Evolutionary conservation across 2,888 invertebrate species (phyloP), one percentile per base, ranked within the genome.

Genomic region (Nebria salina): DNA sequence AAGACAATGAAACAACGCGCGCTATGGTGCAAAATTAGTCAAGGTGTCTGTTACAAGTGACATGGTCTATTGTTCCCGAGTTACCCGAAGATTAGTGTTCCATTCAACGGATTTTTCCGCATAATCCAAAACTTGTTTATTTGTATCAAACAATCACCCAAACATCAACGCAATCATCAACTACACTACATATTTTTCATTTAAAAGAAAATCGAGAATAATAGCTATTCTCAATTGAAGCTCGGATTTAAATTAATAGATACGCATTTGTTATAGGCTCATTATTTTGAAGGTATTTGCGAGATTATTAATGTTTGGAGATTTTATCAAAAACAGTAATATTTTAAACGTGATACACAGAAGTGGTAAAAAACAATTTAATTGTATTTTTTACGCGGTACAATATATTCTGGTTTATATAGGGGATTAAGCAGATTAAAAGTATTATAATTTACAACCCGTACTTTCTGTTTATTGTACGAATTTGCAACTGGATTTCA

Each of bases 11-110:
- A 54, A 34, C n/a, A 66, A 66, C n/a, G 66, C 13, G 13, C 70
- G 70, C 25, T 4, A 25, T 34, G 34, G 25, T 11, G 26, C 34
- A 66, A 54, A 79, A 79, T 79, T 79, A 79, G 79, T 79, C 79
- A 74, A 74, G 79, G 79, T 79, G 79, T 79, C 79, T 66, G 79
- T 79, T 79, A 79, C 79, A 79, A 73, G 74, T 79, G 79, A 73
- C 79, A 74, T 66, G 75, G 43, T 9, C 79, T 74, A 79, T 79
- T 79, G 79, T 79, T 79, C 65, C 79, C 54, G 66, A 75, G 79
- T 79, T 79, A 79, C 79, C 75, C 79, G 54, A 74, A 79, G 66
- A 79, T 77, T 79, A 74, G 74, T 66, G 79, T 25, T 54, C 73
- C 42, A 73, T 73, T 26, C 13, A 79, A 74, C 70, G 3, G 13